Base-by-base conservation (phyloP, 2,888 invertebrate species). In the Halictus quadricinctus region DNA sequence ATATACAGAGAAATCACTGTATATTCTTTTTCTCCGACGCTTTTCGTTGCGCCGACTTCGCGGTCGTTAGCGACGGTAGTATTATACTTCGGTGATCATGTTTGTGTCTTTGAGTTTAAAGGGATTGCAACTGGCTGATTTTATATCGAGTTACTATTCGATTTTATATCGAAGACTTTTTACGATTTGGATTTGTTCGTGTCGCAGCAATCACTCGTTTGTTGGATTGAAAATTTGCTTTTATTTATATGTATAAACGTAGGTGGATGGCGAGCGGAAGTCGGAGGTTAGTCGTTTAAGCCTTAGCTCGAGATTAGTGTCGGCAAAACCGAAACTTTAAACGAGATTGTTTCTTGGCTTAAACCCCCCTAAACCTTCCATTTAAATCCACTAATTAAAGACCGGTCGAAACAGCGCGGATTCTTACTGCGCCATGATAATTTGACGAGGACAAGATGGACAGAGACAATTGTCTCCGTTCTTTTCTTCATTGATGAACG, bases 301-400 rank as follows among this genome's bases (percentile, higher is more conserved):
- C 79, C 83, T 80, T 79, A 70, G 83, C 83, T 80, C 50, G 72
- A 84, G 89, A 88, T 89, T 84, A 89, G 84, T 80, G 82, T 76
- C 83, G 83, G 79, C 86, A 86, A 82, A 81, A 84, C 84, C 86
- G 85, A 88, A 89, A 89, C 87, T 89, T 89, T 86, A 87, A 89
- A 86, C 90, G 90, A 88, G 87, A 88, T 86, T 87, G 85, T 90
- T 89, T 86, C 90, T 85, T 85, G 85, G 75, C 87, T 87, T 88
- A 90, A 89, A 87, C 76, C 84, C 85, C 73, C 78, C 83, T 84
- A 87, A 89, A 90, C 85, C 90, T 87, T 85, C 85, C 81, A 89
- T 88, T 89, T 90, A 90, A 90, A 90, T 84, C 85, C 83, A 88
- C 86, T 89, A 88, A 89, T 89, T 88, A 88, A 87, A 86, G 84